Evolutionary conservation across 2,888 invertebrate genomes (phyloP), one percentile per base, ranked within the genome.

Genomic region (Oscheius myriophilus): DNA sequence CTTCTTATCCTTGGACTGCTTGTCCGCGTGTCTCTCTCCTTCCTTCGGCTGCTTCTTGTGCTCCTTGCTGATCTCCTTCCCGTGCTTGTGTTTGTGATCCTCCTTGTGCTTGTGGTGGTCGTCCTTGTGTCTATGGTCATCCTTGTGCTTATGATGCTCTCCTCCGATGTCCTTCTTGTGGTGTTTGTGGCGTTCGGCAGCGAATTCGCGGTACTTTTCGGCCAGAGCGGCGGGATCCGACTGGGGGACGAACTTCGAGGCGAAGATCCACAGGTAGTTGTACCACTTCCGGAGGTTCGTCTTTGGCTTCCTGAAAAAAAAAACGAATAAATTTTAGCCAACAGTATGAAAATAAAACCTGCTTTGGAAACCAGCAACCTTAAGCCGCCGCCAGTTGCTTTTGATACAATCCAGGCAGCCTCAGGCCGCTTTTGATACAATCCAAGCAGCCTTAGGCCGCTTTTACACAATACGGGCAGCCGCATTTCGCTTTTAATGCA

Each of bases 201-300:
- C 16, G 4, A 67, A 41, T 12, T 39, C 25, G 23, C 45, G 46
- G 33, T 77, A 73, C 41, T 64, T 45, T 42, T 71, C 72, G 1
- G 68, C 71, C 67, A 75, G 23, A 39, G 70, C 77, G 3, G 67
- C 71, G 7, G 75, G 71, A 51, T 79, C 83, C 18, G 77, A 70
- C 33, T 52, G 42, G 7, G 73, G 74, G 18, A 81, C 71, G 71
- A 83, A 83, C 54, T 78, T 79, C 41, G 81, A 80, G 54, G 83
- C 66, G 72, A 84, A 84, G 57, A 84, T 84, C 84, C 84, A 84
- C 59, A 77, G 18, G 55, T 76, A 80, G 54, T 79, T 80, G 67
- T 76, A 78, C 80, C 80, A 79, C 52, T 76, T 78, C 33, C 70
- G 67, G 23, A 78, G 61, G 54, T 80, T 80, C 51, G 75, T 67